Evolutionary conservation across 2,888 invertebrate species (phyloP), one percentile per base, ranked within the genome.

Genomic region (Ornithoptera priamus): DNA sequence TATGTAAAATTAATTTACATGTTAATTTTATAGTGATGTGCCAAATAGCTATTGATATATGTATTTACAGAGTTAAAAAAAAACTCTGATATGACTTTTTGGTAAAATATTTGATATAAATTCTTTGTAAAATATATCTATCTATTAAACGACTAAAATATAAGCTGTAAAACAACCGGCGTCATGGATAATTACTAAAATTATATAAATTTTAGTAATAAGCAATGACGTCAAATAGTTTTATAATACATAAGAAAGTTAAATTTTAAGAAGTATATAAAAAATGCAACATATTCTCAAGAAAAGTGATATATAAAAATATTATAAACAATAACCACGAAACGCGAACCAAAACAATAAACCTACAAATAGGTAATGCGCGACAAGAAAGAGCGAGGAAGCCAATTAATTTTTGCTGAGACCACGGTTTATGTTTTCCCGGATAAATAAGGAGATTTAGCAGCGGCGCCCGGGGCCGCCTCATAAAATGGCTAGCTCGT

Each of bases 381-480:
- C 80, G 82, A 85, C 85, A 85, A 86, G 86, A 84, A 88, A 85
- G 82, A 85, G 79, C 85, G 84, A 84, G 83, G 84, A 83, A 85
- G 87, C 88, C 90, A 92, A 92, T 92, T 91, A 92, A 89, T 90
- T 90, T 91, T 89, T 89, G 88, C 87, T 84, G 86, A 88, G 85
- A 86, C 87, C 86, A 82, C 85, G 85, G 85, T 92, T 92, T 92
- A 91, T 90, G 90, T 89, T 88, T 84, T 86, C 85, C 85, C 85
- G 88, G 89, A 90, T 90, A 91, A 91, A 91, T 90, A 90, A 91
- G 89, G 84, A 90, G 90, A 90, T 91, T 91, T 90, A 88, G 89
- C 88, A 83, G 81, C 84, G 83, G 83, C 83, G 87, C 83, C 85
- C 82, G 81, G 83, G 82, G 85, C 85, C 81, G 79, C 77, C 86